These are phyloP conservation scores for Muscicapa comitata DNA, from an alignment of 2,797 vertebrate genomes.

Conservation along the genomic window DNA sequence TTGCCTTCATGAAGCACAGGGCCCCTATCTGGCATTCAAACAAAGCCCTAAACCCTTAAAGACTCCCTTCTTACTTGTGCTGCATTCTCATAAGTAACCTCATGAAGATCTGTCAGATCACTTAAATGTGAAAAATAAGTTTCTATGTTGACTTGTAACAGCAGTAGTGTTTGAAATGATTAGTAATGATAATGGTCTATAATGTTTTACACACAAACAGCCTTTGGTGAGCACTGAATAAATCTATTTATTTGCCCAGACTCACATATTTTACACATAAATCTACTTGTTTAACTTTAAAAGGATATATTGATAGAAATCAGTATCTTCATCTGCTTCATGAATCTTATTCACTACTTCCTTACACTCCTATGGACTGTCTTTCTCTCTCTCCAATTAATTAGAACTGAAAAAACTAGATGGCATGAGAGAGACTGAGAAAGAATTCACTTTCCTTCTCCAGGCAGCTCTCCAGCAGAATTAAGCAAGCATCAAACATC, in stretches of 20 bases:
- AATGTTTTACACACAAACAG: not conserved
- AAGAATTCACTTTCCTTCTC: conserved; percentile 6
- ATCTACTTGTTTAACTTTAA: not conserved
- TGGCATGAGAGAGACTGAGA: not conserved
- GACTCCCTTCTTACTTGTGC: not conserved
- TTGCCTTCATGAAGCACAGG: not conserved
- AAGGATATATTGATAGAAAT: not conserved
- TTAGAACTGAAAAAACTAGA: conserved; percentile 33
- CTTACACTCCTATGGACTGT: not conserved
- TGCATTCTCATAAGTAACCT: not conserved
- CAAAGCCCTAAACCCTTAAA: not conserved
- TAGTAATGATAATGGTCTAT: not conserved
- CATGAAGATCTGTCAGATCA: not conserved
- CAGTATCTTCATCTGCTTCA: not conserved
- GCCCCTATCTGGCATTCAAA: not conserved
- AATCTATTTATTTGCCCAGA: not conserved
- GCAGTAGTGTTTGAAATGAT: not conserved
- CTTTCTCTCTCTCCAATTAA: not conserved
- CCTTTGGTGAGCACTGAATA: not conserved
- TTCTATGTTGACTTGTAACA: not conserved
- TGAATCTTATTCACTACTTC: not conserved
- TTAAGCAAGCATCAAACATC: conserved; percentile 15
- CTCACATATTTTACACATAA: not conserved
- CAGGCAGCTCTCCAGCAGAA: conserved; percentile 56
- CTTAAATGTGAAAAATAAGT: not conserved